phyloP scores from a whole-genome alignment of 1,140 invertebrate genomes.

The Trichoplusia ni region DNA sequence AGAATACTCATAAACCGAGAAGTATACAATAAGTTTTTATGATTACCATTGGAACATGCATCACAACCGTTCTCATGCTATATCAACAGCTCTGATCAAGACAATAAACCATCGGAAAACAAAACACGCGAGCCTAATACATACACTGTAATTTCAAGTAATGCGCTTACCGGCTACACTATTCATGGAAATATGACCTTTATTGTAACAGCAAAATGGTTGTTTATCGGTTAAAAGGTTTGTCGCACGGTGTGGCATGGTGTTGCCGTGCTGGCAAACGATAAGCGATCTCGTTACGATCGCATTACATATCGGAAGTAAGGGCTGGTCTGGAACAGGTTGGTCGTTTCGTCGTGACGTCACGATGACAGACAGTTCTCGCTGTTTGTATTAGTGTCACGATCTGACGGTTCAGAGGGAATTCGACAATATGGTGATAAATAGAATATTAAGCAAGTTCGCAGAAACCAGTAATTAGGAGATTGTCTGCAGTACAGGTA shows the following conservation, averaged over 20 bases:
- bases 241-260: not conserved
- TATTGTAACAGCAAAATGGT: not conserved
- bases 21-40: constrained; percentile 10
- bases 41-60: constrained; percentile 8
- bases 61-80: not conserved
- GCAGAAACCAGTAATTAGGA: no score
- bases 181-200: not conserved
- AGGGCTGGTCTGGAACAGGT: not conserved
- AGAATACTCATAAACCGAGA: no score
- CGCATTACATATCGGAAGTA: constrained; percentile 26
- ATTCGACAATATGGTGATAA: no score
- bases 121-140: constrained; percentile 23
- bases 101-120: constrained; percentile 25
- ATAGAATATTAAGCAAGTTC: no score
- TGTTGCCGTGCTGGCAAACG: not conserved
- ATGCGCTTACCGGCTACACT: not conserved
- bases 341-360: not conserved
- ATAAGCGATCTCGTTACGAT: constrained; percentile 21
- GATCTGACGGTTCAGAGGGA: no score
- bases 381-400: no score
- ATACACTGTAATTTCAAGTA: constrained; percentile 2
- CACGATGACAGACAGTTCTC: not conserved
- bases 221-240: not conserved
- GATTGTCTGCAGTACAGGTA: no score
- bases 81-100: constrained; percentile 12